A percentile compares a stretch with the other conserved stretches of the same genome.
Evolutionary conservation across 1,140 invertebrate species (phyloP).

Genomic region (Zaprionus kolodkinae): DNA sequence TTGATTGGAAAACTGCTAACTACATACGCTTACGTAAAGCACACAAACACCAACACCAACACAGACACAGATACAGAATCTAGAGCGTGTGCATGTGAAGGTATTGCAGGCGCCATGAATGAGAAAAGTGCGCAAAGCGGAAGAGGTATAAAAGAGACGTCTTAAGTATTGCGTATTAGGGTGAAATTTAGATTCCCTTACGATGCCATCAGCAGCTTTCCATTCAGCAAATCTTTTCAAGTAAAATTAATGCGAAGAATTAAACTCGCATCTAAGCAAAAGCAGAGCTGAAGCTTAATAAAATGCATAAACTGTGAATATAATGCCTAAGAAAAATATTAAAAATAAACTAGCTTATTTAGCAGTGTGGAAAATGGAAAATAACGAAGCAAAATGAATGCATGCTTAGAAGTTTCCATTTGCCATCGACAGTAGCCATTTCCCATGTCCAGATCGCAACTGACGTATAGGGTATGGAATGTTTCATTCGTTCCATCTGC

Average conservation of each 20-base stretch:
- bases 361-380: no score
- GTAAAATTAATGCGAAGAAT: not conserved
- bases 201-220: not conserved
- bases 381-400: not conserved
- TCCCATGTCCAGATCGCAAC: not conserved
- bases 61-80: slow-evolving; percentile 8
- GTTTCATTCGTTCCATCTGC: slow-evolving; percentile 1
- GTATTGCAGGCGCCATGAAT: slow-evolving; percentile 52
- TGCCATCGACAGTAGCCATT: not conserved
- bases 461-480: slow-evolving; percentile 18
- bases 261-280: no score
- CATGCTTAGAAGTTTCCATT: not conserved
- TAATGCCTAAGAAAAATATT: no score
- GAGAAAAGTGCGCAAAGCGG: slow-evolving; percentile 45
- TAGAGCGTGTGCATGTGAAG: slow-evolving; percentile 23
- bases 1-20: slow-evolving; percentile 82
- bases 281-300: no score
- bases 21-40: slow-evolving; percentile 61
- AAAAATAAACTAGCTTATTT: no score
- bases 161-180: slow-evolving; percentile 30
- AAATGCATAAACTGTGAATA: no score
- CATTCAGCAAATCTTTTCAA: not conserved
- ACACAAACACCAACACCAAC: slow-evolving; percentile 39
- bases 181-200: slow-evolving; percentile 53
- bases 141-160: slow-evolving; percentile 47